Conservation (phyloP, 2,888 invertebrate species). For the Octodonta nipae region DNA sequence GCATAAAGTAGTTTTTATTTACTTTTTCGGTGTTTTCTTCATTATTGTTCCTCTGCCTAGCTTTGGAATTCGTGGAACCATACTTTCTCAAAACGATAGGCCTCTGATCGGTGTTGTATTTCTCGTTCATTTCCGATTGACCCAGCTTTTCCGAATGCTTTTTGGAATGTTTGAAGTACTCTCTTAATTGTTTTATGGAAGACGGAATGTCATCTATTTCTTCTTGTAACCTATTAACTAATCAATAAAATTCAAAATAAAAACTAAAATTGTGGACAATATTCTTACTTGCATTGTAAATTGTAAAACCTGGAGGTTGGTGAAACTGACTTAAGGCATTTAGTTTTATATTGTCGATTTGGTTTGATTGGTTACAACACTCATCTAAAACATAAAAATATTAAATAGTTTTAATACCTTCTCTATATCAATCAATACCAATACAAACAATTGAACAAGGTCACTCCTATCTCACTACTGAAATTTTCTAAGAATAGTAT, state of each 20-base stretch:
- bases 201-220: slow-evolving; percentile 29
- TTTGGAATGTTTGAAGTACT: slow-evolving; percentile 29
- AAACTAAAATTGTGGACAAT: not conserved
- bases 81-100: slow-evolving; percentile 24
- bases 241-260: slow-evolving; percentile 7
- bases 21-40: too few species aligned
- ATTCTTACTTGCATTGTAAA: slow-evolving; percentile 53
- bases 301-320: slow-evolving; percentile 54
- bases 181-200: slow-evolving; percentile 24
- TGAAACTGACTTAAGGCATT: slow-evolving; percentile 53
- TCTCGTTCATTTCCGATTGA: slow-evolving; percentile 23
- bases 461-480: too few species aligned
- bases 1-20: too few species aligned
- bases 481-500: too few species aligned
- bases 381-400: too few species aligned
- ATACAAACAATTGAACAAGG: too few species aligned
- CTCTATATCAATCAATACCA: too few species aligned
- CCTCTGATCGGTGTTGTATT: slow-evolving; percentile 17
- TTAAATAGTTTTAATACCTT: too few species aligned
- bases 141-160: slow-evolving; percentile 14
- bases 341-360: too few species aligned
- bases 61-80: slow-evolving; percentile 28
- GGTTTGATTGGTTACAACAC: too few species aligned
- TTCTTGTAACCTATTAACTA: slow-evolving; percentile 20
- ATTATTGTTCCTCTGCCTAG: slow-evolving; percentile 20